Evolutionary conservation across 2,113 vertebrate species (phyloP).

Genomic region (Garra rufa): DNA sequence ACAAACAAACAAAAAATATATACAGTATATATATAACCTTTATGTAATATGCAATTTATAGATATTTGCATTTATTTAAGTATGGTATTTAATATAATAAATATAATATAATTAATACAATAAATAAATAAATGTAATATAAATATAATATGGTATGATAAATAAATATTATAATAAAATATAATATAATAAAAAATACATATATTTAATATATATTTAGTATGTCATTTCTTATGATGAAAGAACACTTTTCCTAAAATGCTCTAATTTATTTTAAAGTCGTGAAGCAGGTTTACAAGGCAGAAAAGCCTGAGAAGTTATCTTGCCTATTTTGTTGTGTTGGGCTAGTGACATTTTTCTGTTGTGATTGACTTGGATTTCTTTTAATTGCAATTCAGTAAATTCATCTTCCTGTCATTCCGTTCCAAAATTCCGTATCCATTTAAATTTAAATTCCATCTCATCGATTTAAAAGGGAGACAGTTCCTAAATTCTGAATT

Average conservation of each 20-base stretch:
- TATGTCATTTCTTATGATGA: background rate
- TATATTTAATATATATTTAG: background rate
- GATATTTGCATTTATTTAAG: too few relatives aligned
- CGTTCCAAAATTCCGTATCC: background rate
- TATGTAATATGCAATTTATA: too few relatives aligned
- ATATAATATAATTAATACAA: too few relatives aligned
- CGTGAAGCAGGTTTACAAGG: background rate
- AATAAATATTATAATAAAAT: too few relatives aligned
- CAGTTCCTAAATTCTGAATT: constrained; percentile 1
- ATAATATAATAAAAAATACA: background rate
- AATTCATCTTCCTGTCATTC: background rate
- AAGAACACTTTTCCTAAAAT: background rate
- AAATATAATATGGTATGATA: background rate
- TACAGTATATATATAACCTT: too few relatives aligned
- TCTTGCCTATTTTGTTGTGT: background rate
- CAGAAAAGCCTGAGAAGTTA: background rate
- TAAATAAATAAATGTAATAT: background rate
- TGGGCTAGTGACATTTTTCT: background rate
- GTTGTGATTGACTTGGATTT: background rate
- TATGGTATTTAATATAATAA: background rate
- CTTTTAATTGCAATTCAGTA: background rate
- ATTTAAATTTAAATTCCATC: background rate
- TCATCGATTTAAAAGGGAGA: background rate
- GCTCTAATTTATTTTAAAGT: background rate
- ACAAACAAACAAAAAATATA: too few relatives aligned